These are phyloP conservation scores for Lagenorhynchus albirostris DNA, from an alignment of 2,113 vertebrate genomes.

Conservation along the genomic window DNA sequence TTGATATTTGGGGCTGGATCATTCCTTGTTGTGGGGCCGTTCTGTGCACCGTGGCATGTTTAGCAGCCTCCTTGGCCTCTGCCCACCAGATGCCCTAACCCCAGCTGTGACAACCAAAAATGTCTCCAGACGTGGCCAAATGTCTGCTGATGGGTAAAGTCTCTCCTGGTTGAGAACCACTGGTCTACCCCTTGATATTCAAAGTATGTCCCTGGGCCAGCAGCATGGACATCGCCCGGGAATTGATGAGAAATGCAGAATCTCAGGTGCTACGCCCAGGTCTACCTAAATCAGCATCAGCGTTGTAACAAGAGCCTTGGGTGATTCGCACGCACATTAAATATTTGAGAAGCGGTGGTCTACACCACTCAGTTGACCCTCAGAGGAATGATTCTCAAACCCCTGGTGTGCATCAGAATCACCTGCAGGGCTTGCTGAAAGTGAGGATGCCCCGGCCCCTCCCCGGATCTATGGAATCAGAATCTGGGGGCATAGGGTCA, in stretches of 20 bases:
- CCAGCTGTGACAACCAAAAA: neutral
- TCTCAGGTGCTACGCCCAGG: neutral
- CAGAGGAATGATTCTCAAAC: neutral
- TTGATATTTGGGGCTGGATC: too few species aligned
- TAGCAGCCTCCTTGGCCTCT: neutral
- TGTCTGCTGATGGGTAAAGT: neutral
- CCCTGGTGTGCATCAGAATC: too few species aligned
- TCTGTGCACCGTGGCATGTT: neutral
- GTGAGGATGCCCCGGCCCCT: neutral
- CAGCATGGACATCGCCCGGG: rapidly evolving
- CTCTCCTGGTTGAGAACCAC: neutral
- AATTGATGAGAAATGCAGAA: neutral
- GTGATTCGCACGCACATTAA: neutral
- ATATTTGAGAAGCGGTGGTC: neutral
- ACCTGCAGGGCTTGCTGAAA: neutral
- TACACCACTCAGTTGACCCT: neutral
- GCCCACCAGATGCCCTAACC: too few species aligned
- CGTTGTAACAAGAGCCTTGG: neutral
- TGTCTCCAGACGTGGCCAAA: neutral
- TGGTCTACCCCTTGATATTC: neutral
- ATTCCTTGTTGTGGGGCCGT: neutral
- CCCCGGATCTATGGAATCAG: neutral
- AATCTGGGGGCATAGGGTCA: neutral
- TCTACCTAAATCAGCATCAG: neutral
- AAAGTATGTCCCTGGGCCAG: too few species aligned